Base-by-base conservation (phyloP, 2,888 invertebrate species). In the Tubiluchus corallicola region DNA sequence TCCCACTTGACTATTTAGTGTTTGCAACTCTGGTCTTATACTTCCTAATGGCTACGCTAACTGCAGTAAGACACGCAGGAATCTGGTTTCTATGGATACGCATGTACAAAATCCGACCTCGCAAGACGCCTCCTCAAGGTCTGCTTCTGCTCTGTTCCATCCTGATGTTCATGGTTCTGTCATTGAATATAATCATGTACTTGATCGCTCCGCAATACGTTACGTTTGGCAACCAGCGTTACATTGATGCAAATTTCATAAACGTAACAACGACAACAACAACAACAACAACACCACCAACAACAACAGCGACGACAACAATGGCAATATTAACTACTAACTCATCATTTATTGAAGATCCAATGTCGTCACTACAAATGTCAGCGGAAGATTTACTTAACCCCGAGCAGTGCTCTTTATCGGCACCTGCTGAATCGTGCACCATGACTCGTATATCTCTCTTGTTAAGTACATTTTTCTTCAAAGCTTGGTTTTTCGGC, bases 401-500 rank as follows among this genome's bases (percentile, higher is more conserved):
- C 29, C 9, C 29, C 9, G 29, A 29, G 29, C 37, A 38, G 16
- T 45, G 49, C 20, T 18, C 44, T 20, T 15, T 51, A 1, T 38
- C 47, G 37, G 49, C 49, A 21, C 45, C 48, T 18, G 3, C 42
- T 62, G 64, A 57, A 46, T 55, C 60, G 4, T 67, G 66, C 53
- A 53, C 58, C 2, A 57, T 64, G 52, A 65, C 65, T 5, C 53
- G 62, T 29, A 60, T 61, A 55, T 55, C 58, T 2, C 50, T 59
- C 38, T 53, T 67, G 18, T 50, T 66, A 40, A 55, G 59, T 2
- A 51, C 61, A n/a, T 65, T 65, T 52, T 64, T 63, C 54, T 65
- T 61, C 55, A 65, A 63, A 52, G 62, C 64, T 54, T 66, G 65
- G 64, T 56, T 66, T 51, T 67, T 67, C 55, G 64, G 65, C 19